These are phyloP conservation scores for Saccostrea cuccullata DNA, from an alignment of 1,140 invertebrate species.

Conservation along the genomic window DNA sequence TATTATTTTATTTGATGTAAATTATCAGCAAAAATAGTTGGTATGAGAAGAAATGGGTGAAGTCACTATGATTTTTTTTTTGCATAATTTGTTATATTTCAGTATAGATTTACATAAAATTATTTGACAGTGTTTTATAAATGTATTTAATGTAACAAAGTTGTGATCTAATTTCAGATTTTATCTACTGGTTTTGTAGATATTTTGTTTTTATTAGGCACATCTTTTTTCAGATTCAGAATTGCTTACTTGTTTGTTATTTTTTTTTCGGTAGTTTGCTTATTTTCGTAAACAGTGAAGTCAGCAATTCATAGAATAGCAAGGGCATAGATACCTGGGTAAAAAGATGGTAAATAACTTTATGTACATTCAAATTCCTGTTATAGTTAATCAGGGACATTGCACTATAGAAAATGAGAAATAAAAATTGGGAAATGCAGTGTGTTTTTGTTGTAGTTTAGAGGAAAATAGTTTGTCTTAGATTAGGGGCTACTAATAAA, in stretches of 20 bases:
- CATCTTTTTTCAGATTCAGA: background rate
- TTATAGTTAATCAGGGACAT: constrained; percentile 30
- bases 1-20: background rate
- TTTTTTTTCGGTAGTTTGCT: background rate
- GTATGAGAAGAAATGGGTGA: background rate
- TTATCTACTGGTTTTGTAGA: background rate
- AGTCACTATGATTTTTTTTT: background rate
- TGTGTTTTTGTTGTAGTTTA: background rate
- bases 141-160: constrained; percentile 2
- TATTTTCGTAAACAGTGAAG: constrained; percentile 2
- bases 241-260: background rate
- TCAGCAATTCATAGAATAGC: constrained; percentile 23
- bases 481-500: too few relatives aligned
- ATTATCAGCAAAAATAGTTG: constrained; percentile 1
- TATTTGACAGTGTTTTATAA: background rate
- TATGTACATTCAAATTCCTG: constrained; percentile 25
- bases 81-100: background rate
- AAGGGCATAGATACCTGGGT: constrained; percentile 12
- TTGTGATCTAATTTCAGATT: constrained; percentile 10
- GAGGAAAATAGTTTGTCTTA: too few relatives aligned
- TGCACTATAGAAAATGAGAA: constrained; percentile 32
- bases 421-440: constrained; percentile 24
- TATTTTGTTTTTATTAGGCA: background rate
- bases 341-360: background rate
- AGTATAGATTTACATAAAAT: background rate